Conservation (phyloP, 2,888 invertebrate species). For the Melieria picta region DNA sequence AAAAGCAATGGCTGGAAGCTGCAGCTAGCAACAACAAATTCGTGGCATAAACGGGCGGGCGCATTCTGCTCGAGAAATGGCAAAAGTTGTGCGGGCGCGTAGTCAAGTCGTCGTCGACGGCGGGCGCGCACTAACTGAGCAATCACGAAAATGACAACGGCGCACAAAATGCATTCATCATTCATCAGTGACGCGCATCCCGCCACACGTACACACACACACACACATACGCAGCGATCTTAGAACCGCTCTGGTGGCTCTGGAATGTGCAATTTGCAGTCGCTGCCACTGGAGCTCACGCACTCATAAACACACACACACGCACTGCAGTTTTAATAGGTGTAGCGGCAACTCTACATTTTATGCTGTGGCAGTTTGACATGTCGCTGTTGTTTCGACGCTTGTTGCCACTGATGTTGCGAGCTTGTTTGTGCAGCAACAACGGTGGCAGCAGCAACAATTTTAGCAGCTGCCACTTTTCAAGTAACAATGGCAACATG, state of each 20-base stretch:
- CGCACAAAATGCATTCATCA: constrained; percentile 43
- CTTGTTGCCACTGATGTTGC: constrained; percentile 19
- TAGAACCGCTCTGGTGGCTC: not conserved
- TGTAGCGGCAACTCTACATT: not conserved
- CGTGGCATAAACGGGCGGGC: no score
- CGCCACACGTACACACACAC: not conserved
- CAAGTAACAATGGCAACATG: not conserved
- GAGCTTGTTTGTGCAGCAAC: constrained; percentile 3
- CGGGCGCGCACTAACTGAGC: constrained; percentile 18
- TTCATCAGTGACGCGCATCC: constrained; percentile 30
- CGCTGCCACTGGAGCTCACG: no score
- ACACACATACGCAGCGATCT: not conserved
- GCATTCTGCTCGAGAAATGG: no score
- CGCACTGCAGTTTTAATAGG: no score
- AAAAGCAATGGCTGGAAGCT: no score
- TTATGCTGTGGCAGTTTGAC: constrained; percentile 19
- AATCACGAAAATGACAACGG: constrained; percentile 41
- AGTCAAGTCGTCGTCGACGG: not conserved
- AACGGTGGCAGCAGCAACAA: constrained; percentile 8
- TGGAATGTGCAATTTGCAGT: no score
- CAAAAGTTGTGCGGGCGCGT: no score
- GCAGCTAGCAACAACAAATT: no score
- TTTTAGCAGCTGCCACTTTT: not conserved
- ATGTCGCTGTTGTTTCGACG: not conserved
- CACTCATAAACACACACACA: no score